Evolutionary conservation across 2,797 vertebrate genomes (phyloP).

Genomic region (Neosalanx taihuensis): DNA sequence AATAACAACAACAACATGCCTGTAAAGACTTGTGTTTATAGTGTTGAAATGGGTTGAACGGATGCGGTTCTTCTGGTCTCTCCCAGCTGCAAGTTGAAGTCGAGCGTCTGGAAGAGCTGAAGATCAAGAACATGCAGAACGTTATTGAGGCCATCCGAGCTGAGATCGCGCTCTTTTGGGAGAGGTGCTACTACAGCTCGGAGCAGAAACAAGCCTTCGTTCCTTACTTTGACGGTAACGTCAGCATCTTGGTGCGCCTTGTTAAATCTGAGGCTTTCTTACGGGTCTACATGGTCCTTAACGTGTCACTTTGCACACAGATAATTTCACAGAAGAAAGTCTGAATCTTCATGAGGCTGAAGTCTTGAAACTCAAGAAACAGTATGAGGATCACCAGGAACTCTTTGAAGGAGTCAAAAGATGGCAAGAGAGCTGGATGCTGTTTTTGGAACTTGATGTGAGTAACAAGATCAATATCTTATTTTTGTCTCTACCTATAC

Average conservation of each 20-base stretch:
- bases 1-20: too few relatives aligned
- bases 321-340: constrained; percentile 81
- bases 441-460: constrained; percentile 91
- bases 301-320: constrained; percentile 39
- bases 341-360: constrained; percentile 82
- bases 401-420: constrained; percentile 84
- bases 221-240: constrained; percentile 74
- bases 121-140: constrained; percentile 82
- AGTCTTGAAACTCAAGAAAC: constrained; percentile 70
- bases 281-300: not conserved
- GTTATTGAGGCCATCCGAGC: constrained; percentile 76
- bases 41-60: not conserved
- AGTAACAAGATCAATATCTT: constrained; percentile 23
- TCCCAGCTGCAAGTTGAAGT: constrained; percentile 78
- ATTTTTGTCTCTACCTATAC: too few relatives aligned
- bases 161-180: constrained; percentile 84
- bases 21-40: not conserved
- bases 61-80: not conserved
- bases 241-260: not conserved
- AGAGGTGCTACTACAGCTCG: constrained; percentile 84
- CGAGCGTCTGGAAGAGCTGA: constrained; percentile 79
- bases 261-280: not conserved
- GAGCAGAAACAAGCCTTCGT: constrained; percentile 80
- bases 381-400: constrained; percentile 78
- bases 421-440: constrained; percentile 88